phyloP scores from a whole-genome alignment of 2,113 vertebrate genomes.

The Psephotus haematonotus region DNA sequence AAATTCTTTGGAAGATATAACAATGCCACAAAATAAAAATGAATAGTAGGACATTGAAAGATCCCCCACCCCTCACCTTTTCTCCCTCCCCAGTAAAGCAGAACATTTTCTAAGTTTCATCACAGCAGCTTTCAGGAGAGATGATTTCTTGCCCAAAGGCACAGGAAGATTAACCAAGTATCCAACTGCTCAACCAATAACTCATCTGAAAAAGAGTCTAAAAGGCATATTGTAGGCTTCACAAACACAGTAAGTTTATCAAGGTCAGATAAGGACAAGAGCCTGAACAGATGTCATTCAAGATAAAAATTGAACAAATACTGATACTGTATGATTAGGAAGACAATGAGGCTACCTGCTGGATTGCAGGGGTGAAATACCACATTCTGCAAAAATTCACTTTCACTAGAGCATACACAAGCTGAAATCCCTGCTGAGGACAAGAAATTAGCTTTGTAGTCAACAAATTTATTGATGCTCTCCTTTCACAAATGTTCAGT shows the following conservation, averaged over 20 bases:
- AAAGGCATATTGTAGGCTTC: constrained; percentile 61
- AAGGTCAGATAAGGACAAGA: constrained; percentile 73
- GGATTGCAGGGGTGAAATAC: constrained; percentile 23
- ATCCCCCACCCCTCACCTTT: neutral
- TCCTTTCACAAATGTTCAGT: constrained; percentile 7
- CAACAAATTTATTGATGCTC: neutral
- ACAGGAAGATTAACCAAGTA: constrained; percentile 72
- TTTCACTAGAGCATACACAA: neutral
- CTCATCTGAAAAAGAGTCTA: constrained; percentile 62
- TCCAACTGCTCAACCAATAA: constrained; percentile 63
- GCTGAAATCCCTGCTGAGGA: constrained; percentile 7
- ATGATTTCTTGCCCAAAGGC: constrained; percentile 73
- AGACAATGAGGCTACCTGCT: constrained; percentile 56
- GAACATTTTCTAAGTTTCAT: constrained; percentile 61
- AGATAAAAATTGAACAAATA: constrained; percentile 52
- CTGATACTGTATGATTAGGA: constrained; percentile 55
- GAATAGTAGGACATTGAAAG: constrained; percentile 19
- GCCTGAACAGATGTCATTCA: constrained; percentile 48
- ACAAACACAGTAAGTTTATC: constrained; percentile 67
- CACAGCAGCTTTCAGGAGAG: constrained; percentile 51
- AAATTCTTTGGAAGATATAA: constrained; percentile 29
- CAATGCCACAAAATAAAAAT: constrained; percentile 58
- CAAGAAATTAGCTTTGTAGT: constrained; percentile 43
- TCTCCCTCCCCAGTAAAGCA: constrained; percentile 12
- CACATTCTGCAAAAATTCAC: constrained; percentile 23